Base-by-base conservation (phyloP, 2,113 vertebrate species). In the Sinocyclocheilus rhinocerous region DNA sequence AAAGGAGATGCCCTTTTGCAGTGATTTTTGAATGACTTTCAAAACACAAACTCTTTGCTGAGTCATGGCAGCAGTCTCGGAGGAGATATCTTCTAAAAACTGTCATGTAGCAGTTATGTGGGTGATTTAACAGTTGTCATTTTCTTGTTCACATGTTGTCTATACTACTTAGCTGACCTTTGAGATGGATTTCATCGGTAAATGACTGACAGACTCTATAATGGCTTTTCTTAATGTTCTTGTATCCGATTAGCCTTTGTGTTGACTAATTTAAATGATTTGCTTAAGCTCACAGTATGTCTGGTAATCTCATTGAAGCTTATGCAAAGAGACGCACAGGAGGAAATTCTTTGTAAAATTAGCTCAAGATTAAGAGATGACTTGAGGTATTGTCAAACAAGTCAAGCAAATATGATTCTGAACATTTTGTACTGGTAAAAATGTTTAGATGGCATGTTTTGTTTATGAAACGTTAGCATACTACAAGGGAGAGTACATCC, bases 321-420 rank as follows among this genome's bases (percentile, higher is more conserved):
- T 45, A 72, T 70, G 26, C 63, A 85, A 50, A 86, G 76, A 83
- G 79, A 85, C 4, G 12, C 76, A 72, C 76, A 50, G 76, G 48
- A 65, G 73, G 39, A 87, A 61, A 75, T 70, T 86, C 15, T 81
- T 57, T 85, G n/a, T 52, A 80, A 76, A 84, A 83, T 78, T 81
- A 76, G n/a, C 16, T 15, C 1, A 24, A 85, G 80, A 84, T 83
- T 69, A 86, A 84, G 73, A 88, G 76, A 85, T 83, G 50, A 84
- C 73, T 48, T 63, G 12, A 80, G 48, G 55, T 83, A 61, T 84
- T 33, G 42, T 82, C 83, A 79, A 84, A 87, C 82, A 81, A 48
- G 48, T 61, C 36, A 57, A 10, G 57, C 48, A 61, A 83, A 72
- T 65, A 83, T 72, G 50, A 65, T 81, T n/a, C n/a, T 26, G 15